These are phyloP conservation scores for Drosophila macrospina DNA, from an alignment of 2,888 invertebrate genomes.

Conservation along the genomic window DNA sequence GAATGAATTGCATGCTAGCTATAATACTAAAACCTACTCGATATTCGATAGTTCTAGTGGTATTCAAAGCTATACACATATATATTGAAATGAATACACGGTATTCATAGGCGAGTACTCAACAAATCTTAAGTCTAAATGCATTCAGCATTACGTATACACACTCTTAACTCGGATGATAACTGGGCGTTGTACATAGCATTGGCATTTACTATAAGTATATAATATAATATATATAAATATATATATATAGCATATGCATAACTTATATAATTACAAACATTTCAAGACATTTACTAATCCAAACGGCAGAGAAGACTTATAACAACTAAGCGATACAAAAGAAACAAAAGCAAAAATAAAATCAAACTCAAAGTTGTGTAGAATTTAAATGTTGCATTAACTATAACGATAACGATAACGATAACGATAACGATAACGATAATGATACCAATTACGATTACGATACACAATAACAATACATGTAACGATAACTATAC, in stretches of 20 bases:
- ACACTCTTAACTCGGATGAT: slow-evolving; percentile 22
- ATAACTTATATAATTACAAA: slow-evolving; percentile 26
- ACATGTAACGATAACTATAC: slow-evolving; percentile 1
- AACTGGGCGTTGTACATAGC: slow-evolving; percentile 63
- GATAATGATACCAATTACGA: slow-evolving; percentile 10
- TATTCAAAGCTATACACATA: slow-evolving; percentile 7
- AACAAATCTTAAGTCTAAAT: not conserved
- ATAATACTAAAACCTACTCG: slow-evolving; percentile 9
- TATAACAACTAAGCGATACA: slow-evolving; percentile 65
- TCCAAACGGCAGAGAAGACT: slow-evolving; percentile 68
- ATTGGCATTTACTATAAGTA: slow-evolving; percentile 40
- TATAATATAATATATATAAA: slow-evolving; percentile 13
- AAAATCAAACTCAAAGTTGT: slow-evolving; percentile 71
- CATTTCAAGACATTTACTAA: slow-evolving; percentile 53
- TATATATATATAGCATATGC: slow-evolving; percentile 36
- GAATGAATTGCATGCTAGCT: slow-evolving; percentile 43
- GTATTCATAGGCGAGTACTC: slow-evolving; percentile 5
- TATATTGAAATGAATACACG: not conserved
- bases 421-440: slow-evolving; percentile 23
- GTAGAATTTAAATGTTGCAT: slow-evolving; percentile 65
- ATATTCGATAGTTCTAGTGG: slow-evolving; percentile 13
- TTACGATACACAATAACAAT: not conserved
- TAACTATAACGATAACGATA: slow-evolving; percentile 22
- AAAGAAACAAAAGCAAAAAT: slow-evolving; percentile 22
- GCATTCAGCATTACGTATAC: slow-evolving; percentile 4